Percentiles rank a stretch among this genome's conserved stretches.
Evolutionary conservation across 2,888 invertebrate species (phyloP).

Genomic region (Zygaena filipendulae): DNA sequence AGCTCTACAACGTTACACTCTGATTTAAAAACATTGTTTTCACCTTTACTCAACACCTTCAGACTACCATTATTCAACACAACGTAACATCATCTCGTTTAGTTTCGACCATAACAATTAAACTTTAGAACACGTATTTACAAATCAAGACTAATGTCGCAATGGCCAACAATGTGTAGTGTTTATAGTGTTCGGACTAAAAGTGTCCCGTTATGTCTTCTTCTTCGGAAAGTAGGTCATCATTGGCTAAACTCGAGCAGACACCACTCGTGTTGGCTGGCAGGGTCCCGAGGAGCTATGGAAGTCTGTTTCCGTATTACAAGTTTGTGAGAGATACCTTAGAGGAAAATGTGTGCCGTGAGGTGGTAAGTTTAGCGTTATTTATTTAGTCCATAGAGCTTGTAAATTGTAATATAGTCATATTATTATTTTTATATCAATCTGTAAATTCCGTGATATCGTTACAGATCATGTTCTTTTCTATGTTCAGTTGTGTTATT

Average conservation of each 20-base stretch:
- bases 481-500: too few species aligned
- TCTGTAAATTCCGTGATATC: too few species aligned
- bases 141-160: too few species aligned
- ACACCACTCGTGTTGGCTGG: conserved; percentile 46
- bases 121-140: too few species aligned
- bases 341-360: conserved; percentile 36
- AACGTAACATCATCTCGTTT: too few species aligned
- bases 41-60: too few species aligned
- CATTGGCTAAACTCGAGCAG: conserved; percentile 32
- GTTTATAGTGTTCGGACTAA: conserved; percentile 31
- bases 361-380: conserved; percentile 26
- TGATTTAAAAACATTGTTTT: too few species aligned
- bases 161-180: conserved; percentile 11
- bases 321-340: conserved; percentile 66
- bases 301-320: conserved; percentile 71
- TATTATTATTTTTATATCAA: too few species aligned
- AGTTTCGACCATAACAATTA: too few species aligned
- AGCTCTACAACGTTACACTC: too few species aligned
- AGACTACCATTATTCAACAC: too few species aligned
- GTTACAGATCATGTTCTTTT: too few species aligned
- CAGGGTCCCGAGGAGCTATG: conserved; percentile 66
- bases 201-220: conserved; percentile 27
- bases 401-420: conserved; percentile 6
- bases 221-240: conserved; percentile 27
- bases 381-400: conserved; percentile 7